Evolutionary conservation across 2,888 invertebrate species (phyloP).

Genomic region (Eupithecia pulchellata): DNA sequence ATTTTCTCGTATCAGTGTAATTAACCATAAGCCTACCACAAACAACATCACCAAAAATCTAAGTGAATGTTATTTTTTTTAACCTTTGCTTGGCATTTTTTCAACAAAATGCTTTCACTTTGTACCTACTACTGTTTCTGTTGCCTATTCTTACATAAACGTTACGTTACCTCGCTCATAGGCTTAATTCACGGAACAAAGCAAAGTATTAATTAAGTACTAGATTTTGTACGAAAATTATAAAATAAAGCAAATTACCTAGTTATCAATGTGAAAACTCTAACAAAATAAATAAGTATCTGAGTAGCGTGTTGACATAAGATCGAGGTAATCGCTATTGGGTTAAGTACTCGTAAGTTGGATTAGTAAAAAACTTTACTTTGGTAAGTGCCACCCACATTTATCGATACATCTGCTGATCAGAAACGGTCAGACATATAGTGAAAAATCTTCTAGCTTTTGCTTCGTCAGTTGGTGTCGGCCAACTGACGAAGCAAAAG

Average conservation of each 20-base stretch:
- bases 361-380: background rate
- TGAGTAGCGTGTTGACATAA: background rate
- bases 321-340: background rate
- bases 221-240: background rate
- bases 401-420: background rate
- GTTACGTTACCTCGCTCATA: conserved; percentile 4
- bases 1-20: background rate
- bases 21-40: background rate
- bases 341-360: background rate
- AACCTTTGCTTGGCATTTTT: background rate
- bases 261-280: background rate
- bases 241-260: background rate
- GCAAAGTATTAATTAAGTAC: background rate
- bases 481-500: too few relatives aligned
- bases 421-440: background rate
- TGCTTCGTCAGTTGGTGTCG: background rate
- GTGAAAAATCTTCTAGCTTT: background rate
- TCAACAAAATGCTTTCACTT: conserved; percentile 10
- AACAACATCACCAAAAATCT: background rate
- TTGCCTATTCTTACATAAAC: conserved; percentile 14
- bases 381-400: background rate
- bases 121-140: conserved; percentile 1
- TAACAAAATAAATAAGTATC: background rate
- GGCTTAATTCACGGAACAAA: background rate
- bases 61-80: background rate